These are phyloP conservation scores for Tenthredo scrophulariae DNA, from an alignment of 2,888 invertebrate genomes.

Conservation along the genomic window DNA sequence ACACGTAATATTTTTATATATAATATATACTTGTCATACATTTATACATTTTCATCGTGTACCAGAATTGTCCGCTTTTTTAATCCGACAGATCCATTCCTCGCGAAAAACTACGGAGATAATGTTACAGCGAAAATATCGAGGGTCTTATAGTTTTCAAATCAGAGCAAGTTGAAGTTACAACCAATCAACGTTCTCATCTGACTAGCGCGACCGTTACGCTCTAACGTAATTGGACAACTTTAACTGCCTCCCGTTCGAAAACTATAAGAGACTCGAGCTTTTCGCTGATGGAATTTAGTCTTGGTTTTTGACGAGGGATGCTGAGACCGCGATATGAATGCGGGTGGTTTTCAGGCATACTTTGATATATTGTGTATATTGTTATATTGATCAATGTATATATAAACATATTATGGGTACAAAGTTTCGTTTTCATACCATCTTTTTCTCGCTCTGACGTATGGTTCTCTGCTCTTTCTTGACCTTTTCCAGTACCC, in stretches of 20 bases:
- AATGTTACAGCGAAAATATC: not conserved
- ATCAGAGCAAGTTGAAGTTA: not conserved
- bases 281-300: not conserved
- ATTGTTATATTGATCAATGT: slow-evolving; percentile 60
- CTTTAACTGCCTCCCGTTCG: not conserved
- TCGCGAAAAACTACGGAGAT: not conserved
- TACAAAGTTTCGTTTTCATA: slow-evolving; percentile 75
- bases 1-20: slow-evolving; percentile 44
- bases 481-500: slow-evolving; percentile 85
- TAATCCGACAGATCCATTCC: not conserved
- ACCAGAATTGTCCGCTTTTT: not conserved
- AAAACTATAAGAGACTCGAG: not conserved
- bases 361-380: slow-evolving; percentile 54
- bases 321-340: not conserved
- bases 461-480: slow-evolving; percentile 81
- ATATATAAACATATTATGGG: slow-evolving; percentile 64
- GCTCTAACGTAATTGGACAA: not conserved
- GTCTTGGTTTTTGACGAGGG: not conserved
- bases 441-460: slow-evolving; percentile 81
- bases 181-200: not conserved
- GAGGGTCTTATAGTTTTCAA: not conserved
- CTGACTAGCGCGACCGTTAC: not conserved
- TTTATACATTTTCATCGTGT: not conserved
- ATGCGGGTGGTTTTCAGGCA: slow-evolving; percentile 41
- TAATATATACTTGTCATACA: not conserved